These are phyloP conservation scores for Lepus europaeus DNA, from an alignment of 2,113 vertebrate genomes.

Conservation along the genomic window DNA sequence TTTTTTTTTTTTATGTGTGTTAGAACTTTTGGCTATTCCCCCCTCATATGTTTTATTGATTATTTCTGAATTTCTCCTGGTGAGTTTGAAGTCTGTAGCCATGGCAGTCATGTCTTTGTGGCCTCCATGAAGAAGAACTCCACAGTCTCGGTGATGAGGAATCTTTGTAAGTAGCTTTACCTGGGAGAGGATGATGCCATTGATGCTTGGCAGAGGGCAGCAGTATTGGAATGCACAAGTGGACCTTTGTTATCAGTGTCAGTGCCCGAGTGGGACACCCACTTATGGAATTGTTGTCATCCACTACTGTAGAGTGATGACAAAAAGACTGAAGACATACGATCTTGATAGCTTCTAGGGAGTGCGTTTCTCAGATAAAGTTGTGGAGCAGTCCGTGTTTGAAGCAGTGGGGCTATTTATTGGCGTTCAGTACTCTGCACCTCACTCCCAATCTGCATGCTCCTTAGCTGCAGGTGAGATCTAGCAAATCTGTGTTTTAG, in stretches of 20 bases:
- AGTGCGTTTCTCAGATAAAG: not conserved
- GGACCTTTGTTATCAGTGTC: not conserved
- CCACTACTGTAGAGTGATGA: not conserved
- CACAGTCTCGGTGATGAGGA: not conserved
- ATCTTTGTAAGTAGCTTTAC: not conserved
- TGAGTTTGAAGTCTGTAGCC: not conserved
- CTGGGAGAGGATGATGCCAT: too few species aligned
- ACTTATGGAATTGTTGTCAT: not conserved
- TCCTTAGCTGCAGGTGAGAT: not conserved
- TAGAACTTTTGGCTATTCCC: too few species aligned
- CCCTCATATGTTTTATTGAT: not conserved
- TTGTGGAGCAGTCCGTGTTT: not conserved
- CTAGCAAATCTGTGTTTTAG: not conserved
- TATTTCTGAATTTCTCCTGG: not conserved
- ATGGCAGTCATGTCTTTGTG: not conserved
- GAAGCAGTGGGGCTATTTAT: conserved; percentile 7
- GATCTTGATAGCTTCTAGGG: not conserved
- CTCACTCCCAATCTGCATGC: not conserved
- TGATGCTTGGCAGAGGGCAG: not conserved
- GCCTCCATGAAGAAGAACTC: not conserved
- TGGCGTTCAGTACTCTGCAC: not conserved
- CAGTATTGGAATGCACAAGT: not conserved
- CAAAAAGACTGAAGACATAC: not conserved
- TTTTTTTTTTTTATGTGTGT: too few species aligned
- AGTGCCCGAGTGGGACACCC: not conserved